Conservation (phyloP, 2,888 invertebrate species). For the Congeria kusceri region DNA sequence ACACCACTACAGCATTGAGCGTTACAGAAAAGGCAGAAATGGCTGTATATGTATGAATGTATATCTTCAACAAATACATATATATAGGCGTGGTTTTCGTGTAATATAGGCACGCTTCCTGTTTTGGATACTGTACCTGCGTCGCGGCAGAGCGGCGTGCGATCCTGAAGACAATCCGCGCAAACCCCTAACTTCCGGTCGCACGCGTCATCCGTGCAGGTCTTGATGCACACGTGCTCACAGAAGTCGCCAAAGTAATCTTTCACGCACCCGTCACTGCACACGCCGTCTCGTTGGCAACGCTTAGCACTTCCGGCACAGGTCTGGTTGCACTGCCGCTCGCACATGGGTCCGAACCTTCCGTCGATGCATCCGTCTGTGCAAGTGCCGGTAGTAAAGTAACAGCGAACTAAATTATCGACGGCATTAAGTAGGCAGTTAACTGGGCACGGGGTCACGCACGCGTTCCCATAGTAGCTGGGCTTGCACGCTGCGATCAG, state of each 20-base stretch:
- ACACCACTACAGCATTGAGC: too few relatives aligned
- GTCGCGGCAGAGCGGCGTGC: slow-evolving; percentile 31
- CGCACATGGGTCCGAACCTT: slow-evolving; percentile 37
- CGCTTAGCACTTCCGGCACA: slow-evolving; percentile 16
- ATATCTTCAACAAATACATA: too few relatives aligned
- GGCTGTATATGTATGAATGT: too few relatives aligned
- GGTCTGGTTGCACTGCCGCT: slow-evolving; percentile 3
- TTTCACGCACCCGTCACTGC: slow-evolving; percentile 26
- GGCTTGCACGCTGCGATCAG: slow-evolving; percentile 15
- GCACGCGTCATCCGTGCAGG: slow-evolving; percentile 37
- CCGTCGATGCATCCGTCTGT: slow-evolving; percentile 35
- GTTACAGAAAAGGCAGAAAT: too few relatives aligned
- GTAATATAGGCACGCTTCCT: background rate
- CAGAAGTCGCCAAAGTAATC: slow-evolving; percentile 30
- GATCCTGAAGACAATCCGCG: slow-evolving; percentile 20
- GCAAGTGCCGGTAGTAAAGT: slow-evolving; percentile 32
- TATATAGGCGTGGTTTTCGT: too few relatives aligned
- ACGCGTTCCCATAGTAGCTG: slow-evolving; percentile 22
- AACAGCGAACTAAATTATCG: slow-evolving; percentile 30
- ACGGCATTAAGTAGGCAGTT: slow-evolving; percentile 16
- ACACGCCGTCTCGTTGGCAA: slow-evolving; percentile 28
- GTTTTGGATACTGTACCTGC: slow-evolving; percentile 34
- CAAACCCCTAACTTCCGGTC: slow-evolving; percentile 32
- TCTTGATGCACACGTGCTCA: slow-evolving; percentile 18
- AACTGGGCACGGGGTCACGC: slow-evolving; percentile 25